A percentile compares a stretch with the other conserved stretches of the same genome.
Evolutionary conservation across 2,797 vertebrate genomes (phyloP).

Genomic region (Morus bassanus): DNA sequence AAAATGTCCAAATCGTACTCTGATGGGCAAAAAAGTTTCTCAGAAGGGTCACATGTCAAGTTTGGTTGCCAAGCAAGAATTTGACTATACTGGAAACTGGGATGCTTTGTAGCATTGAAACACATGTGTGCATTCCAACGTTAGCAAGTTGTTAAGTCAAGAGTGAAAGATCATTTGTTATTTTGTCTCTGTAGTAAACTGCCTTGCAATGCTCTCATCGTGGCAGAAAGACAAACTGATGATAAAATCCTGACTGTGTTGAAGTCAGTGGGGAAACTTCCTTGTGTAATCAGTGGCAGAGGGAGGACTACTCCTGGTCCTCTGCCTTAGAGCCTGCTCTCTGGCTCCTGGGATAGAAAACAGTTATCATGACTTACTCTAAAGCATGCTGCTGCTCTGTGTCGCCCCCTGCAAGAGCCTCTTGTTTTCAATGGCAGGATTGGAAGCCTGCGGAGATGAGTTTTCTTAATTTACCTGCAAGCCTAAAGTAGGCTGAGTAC

Average conservation of each 20-base stretch:
- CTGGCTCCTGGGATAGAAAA: neutral
- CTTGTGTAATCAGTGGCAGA: fast-evolving
- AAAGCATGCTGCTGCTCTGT: neutral
- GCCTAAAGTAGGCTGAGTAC: neutral
- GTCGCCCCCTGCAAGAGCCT: neutral
- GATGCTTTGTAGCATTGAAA: neutral
- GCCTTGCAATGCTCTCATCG: neutral
- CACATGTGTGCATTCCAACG: fast-evolving
- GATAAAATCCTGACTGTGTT: neutral
- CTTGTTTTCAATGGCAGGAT: neutral
- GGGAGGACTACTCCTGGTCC: neutral
- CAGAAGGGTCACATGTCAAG: neutral
- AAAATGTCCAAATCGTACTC: neutral
- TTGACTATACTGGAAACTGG: neutral
- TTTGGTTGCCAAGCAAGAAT: neutral
- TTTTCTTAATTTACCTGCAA: neutral
- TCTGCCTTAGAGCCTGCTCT: neutral
- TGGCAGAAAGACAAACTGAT: neutral
- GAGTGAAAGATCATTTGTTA: neutral
- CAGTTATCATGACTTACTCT: neutral
- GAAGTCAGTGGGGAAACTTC: neutral
- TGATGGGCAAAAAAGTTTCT: neutral
- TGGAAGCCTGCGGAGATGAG: neutral
- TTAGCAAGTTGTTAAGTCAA: neutral
- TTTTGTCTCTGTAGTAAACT: neutral